Evolutionary conservation across 2,797 vertebrate genomes (phyloP), one percentile per base, ranked within the genome.

Genomic region (Parauchenoglanis ngamensis): DNA sequence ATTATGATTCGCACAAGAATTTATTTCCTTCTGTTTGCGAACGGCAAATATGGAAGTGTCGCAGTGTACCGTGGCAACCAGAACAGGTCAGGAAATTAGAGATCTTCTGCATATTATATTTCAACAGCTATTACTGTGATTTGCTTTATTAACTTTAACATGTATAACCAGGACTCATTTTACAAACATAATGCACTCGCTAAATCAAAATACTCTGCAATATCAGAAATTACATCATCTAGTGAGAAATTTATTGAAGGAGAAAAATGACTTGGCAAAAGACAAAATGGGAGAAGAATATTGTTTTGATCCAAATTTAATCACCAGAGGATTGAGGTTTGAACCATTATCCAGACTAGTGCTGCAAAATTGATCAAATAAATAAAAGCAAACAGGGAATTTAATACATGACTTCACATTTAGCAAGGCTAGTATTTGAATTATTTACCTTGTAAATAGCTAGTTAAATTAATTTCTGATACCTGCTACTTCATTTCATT

Each of bases 21-120:
- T 31, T 17, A 17, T 72, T 89, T 81, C 40, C 44, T n/a, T 81
- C 67, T 81, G 84, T 90, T 88, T 86, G 88, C 61, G 84, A 86
- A 89, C 68, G 67, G 56, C 76, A 86, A 81, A 87, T 87, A 84
- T 67, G 85, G 67, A 89, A 84, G 76, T 44, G 76, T 17, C 44
- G 52, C 85, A 46, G 1, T 80, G 49, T 75, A n/a, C n/a, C n/a
- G n/a, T n/a, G n/a, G n/a, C n/a, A n/a, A 57, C 44, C 46, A 80
- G 65, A 87, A 40, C 67, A 19, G 13, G 76, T 46, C 79, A 70
- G 81, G n/a, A 86, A 77, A 89, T 68, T 12, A 63, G 80, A 10
- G 75, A 15, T 44, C 11, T 44, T 44, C 23, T 40, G 40, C 21
- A 72, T 11, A 52, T 25, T 75, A n/a, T 13, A 4, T 63, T 82